phyloP scores from a whole-genome alignment of 2,113 vertebrate species.

The Scatophagus argus region DNA sequence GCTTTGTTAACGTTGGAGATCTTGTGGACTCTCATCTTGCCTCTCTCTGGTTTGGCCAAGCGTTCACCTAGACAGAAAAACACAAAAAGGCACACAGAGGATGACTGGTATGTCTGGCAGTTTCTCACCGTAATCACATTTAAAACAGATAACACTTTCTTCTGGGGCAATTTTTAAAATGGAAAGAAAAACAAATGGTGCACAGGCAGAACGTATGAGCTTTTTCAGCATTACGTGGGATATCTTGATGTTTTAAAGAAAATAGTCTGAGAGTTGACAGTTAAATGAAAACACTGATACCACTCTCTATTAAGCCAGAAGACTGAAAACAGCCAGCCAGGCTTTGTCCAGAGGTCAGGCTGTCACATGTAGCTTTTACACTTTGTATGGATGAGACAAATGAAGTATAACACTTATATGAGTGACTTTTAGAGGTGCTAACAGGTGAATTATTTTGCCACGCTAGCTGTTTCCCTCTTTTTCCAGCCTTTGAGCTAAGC shows the following conservation, averaged over 20 bases:
- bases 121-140: not conserved
- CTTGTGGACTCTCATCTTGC: constrained; percentile 99
- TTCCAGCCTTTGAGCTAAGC: not conserved
- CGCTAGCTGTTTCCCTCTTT: not conserved
- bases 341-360: not conserved
- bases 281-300: not conserved
- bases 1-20: constrained; percentile 99
- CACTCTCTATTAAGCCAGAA: not conserved
- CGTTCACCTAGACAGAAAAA: constrained; percentile 89
- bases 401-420: not conserved
- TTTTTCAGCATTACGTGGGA: too few relatives aligned
- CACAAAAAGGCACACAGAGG: not conserved
- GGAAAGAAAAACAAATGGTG: not conserved
- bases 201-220: not conserved
- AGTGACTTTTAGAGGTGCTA: not conserved
- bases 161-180: not conserved
- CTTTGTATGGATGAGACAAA: too few relatives aligned
- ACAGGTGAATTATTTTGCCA: not conserved
- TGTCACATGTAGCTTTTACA: too few relatives aligned
- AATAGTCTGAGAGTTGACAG: not conserved
- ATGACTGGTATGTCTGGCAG: not conserved
- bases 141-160: not conserved
- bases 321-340: not conserved
- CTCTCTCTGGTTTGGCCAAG: constrained; percentile 97
- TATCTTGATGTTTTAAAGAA: not conserved